These are phyloP conservation scores for Neodon shergylaensis DNA, from an alignment of 2,113 vertebrate species.

Conservation along the genomic window DNA sequence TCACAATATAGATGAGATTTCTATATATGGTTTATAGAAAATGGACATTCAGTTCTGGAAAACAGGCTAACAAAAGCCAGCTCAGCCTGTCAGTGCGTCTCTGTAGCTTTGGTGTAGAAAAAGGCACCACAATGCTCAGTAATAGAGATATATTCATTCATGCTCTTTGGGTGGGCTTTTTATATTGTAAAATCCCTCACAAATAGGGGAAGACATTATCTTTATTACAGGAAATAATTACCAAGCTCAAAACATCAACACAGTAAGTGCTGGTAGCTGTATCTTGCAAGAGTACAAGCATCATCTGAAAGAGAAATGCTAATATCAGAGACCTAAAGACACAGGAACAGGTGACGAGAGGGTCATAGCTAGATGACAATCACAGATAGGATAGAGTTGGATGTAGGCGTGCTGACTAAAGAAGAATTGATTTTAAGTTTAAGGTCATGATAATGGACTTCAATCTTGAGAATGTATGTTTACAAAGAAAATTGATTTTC, in stretches of 20 bases:
- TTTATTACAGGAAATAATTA: background rate
- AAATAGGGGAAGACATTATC: background rate
- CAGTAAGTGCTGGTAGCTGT: background rate
- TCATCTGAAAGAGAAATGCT: background rate
- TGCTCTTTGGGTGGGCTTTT: background rate
- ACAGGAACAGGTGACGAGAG: background rate
- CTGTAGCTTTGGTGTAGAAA: background rate
- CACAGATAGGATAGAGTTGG: background rate
- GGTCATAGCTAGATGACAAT: background rate
- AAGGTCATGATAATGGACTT: background rate
- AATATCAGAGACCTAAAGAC: background rate
- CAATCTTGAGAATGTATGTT: background rate
- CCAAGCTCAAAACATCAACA: background rate
- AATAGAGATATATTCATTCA: background rate
- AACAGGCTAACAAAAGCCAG: background rate
- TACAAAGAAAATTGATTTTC: slow-evolving; percentile 3
- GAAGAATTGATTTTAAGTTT: background rate
- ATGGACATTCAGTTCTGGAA: background rate
- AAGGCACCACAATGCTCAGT: background rate
- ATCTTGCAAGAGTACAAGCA: background rate
- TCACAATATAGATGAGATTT: background rate
- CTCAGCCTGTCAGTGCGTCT: background rate
- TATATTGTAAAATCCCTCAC: background rate
- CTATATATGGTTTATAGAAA: background rate
- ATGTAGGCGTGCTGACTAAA: background rate